Base-by-base conservation (phyloP, 2,113 vertebrate genomes). In the Tinamus guttatus region DNA sequence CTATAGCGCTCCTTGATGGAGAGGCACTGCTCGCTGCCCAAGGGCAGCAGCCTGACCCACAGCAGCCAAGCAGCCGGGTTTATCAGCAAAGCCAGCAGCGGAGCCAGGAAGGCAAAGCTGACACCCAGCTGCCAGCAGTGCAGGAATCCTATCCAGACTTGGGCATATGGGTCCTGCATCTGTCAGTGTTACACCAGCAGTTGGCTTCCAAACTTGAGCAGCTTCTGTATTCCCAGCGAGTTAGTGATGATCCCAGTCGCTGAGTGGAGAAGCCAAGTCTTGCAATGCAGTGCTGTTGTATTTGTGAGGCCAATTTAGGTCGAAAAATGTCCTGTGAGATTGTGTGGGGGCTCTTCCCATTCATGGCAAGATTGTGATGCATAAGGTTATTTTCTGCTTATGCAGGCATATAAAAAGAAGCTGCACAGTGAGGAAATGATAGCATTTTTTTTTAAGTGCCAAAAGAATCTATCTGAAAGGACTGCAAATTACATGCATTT, bases 141-240 rank as follows among this genome's bases (percentile, higher is more conserved):
- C 60, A 90, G 94, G 86, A 94, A 63, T 96, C 85, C 90, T 96
- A 91, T 85, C 82, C 91, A 85, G 85, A 65, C 59, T 59, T 83
- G 94, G 93, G 54, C 98, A 97, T 97, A 97, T 98, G 97, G 96
- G 87, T 92, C 85, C 93, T 69, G 28, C 96, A 97, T 97, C 97
- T 98, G 97, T 96, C 97, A 74, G 21, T 87, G 94, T 93, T 95
- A 89, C 91, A 80, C 73, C 91, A 95, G 95, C 95, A 97, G 84
- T 97, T 84, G 92, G 87, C 93, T 83, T 94, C 93, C 95, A 97
- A 88, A 71, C 36, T 86, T 68, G 81, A 95, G 90, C 94, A 94
- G 94, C 92, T 94, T 96, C 92, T 60, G 38, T 87, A 54, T 94
- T 83, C 85, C 58, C 73, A 80, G 3, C 15, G 93, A 90, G 70